Evolutionary conservation across 1,140 invertebrate genomes (phyloP), one percentile per base, ranked within the genome.

Genomic region (Aphidius ervi): DNA sequence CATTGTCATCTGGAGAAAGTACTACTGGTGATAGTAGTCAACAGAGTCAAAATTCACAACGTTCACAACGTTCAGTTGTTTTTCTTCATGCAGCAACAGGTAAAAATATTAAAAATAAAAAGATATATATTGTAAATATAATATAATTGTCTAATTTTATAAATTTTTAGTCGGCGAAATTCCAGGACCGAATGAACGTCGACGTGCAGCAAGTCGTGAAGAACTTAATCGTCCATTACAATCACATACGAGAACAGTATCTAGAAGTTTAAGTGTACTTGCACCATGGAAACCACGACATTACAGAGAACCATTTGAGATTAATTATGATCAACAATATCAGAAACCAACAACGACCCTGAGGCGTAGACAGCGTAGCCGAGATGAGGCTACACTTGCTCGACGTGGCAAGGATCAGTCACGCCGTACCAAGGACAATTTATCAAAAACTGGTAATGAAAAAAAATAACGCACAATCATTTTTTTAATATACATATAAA

Each of bases 221-320:
- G 89, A 91, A 74, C 80, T 91, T 5, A 81, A 73, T 69, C 77
- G 77, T 66, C 81, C 81, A 1, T 66, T 87, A 20, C 82, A 84
- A 62, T 83, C 85, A 4, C 88, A 90, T 69, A 86, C 87, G 20
- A 83, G 85, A 60, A 90, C 86, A 16, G 85, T 92, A n/a, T 90
- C 89, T 2, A 84, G 91, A 46, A 92, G 89, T 41, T 90, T 93
- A 62, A 92, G 90, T 5, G 86, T 93, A 47, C 82, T 92, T 62
- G 89, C 91, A 1, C 91, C 91, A 1, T 93, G 91, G 90, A 87
- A 86, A 59, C 91, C 91, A 1, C 83, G 86, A 47, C 84, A 89
- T 67, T 85, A 86, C 66, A 82, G 83, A 63, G 88, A 90, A 68
- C 84, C 84, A 53, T 86, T 87, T 72, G 89, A 92, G 75, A 88